Percentiles rank a stretch among this genome's conserved stretches.
Evolutionary conservation across 1,140 invertebrate species (phyloP).

Genomic region (Eurosta solidaginis): DNA sequence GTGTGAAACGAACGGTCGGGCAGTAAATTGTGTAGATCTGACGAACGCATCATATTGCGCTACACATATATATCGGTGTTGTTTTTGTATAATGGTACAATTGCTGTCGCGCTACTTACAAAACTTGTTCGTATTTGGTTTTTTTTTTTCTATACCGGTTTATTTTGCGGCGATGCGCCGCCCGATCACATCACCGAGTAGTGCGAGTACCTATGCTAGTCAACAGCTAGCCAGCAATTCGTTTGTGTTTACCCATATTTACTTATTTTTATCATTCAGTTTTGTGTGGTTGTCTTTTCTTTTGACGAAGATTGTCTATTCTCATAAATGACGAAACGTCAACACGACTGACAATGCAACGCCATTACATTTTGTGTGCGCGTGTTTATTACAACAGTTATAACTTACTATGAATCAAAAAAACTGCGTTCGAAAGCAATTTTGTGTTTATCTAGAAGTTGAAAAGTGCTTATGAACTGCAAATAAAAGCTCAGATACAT

Average conservation of each 20-base stretch:
- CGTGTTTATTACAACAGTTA: neutral
- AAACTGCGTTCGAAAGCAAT: neutral
- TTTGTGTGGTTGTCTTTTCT: neutral
- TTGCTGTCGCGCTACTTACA: neutral
- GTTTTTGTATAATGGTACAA: neutral
- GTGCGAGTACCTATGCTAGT: neutral
- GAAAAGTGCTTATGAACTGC: neutral
- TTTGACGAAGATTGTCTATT: neutral
- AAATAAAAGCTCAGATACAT: neutral
- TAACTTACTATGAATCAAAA: neutral
- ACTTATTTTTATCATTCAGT: constrained; percentile 8
- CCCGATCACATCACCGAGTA: neutral
- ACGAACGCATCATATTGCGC: neutral
- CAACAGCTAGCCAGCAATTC: neutral
- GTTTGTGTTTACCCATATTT: constrained; percentile 18
- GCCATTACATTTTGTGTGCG: constrained; percentile 5
- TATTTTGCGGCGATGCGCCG: neutral
- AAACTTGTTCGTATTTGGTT: neutral
- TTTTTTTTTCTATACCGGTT: constrained; percentile 10
- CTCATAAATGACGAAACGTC: neutral
- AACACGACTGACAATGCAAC: constrained; percentile 7
- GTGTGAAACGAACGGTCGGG: neutral
- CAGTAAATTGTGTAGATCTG: neutral
- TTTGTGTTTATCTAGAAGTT: neutral
- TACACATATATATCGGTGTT: constrained; percentile 2